Conservation (phyloP, 2,797 vertebrate species). For the Melopsittacus undulatus region DNA sequence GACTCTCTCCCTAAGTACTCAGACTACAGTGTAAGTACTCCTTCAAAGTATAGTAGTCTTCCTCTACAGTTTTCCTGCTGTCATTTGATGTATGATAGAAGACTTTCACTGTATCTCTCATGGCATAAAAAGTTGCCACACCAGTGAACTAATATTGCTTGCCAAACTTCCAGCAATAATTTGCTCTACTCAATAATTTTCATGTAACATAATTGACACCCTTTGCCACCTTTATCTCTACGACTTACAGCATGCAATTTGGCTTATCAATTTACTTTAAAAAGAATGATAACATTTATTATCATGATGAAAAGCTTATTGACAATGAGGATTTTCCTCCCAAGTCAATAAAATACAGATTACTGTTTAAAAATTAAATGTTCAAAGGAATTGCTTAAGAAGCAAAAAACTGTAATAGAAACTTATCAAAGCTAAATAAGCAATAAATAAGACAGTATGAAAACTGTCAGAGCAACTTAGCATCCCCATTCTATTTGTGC, state of each 20-base stretch:
- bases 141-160: not conserved
- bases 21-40: not conserved
- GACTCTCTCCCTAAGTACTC: not conserved
- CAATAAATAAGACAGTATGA: constrained; percentile 73
- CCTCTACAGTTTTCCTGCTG: not conserved
- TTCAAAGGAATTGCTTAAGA: constrained; percentile 63
- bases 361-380: constrained; percentile 70
- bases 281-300: constrained; percentile 43
- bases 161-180: constrained; percentile 31
- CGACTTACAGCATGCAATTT: not conserved
- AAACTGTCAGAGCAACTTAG: constrained; percentile 70
- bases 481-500: constrained; percentile 63
- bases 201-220: constrained; percentile 20
- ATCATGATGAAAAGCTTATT: constrained; percentile 54
- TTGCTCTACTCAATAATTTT: constrained; percentile 51
- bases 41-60: not conserved
- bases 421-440: constrained; percentile 71
- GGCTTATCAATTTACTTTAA: constrained; percentile 31
- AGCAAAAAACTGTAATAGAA: constrained; percentile 66
- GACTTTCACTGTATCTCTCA: not conserved
- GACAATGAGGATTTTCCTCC: constrained; percentile 54
- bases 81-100: not conserved
- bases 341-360: constrained; percentile 66
- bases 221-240: constrained; percentile 23
- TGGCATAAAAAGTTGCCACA: not conserved